These are phyloP conservation scores for Subacronicta megacephala DNA, from an alignment of 2,888 invertebrate genomes.

Conservation along the genomic window DNA sequence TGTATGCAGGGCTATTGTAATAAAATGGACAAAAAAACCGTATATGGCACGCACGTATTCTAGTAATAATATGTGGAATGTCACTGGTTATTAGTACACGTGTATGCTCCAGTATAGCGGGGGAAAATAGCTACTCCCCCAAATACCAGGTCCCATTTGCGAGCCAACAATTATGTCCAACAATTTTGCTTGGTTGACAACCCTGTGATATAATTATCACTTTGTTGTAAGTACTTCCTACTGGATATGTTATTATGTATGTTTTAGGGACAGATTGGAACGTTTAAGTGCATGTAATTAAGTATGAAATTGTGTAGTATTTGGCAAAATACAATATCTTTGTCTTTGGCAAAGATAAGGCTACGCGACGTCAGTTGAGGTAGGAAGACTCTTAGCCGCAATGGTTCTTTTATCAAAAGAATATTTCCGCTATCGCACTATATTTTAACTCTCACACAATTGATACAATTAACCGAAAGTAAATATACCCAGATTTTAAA, in stretches of 20 bases:
- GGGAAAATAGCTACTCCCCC: constrained; percentile 57
- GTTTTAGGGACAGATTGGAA: constrained; percentile 16
- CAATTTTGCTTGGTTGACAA: constrained; percentile 60
- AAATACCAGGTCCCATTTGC: constrained; percentile 70
- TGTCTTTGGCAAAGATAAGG: background rate
- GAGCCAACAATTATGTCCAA: constrained; percentile 61
- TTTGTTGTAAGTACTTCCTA: constrained; percentile 15
- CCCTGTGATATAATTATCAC: constrained; percentile 34
- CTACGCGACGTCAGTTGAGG: too few relatives aligned
- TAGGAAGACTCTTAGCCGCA: too few relatives aligned
- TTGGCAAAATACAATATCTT: too few relatives aligned
- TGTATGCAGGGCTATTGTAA: too few relatives aligned
- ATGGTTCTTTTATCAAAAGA: too few relatives aligned
- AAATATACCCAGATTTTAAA: too few relatives aligned
- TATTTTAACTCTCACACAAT: too few relatives aligned
- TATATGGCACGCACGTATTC: constrained; percentile 36
- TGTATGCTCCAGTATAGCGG: constrained; percentile 46
- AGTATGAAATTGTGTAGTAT: background rate
- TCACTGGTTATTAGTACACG: constrained; percentile 70
- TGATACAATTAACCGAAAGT: too few relatives aligned
- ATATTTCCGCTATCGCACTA: too few relatives aligned
- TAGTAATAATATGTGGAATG: constrained; percentile 68
- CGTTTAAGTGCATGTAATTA: constrained; percentile 19
- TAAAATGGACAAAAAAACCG: constrained; percentile 41
- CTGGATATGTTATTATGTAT: constrained; percentile 20